Base-by-base conservation (phyloP, 2,797 vertebrate species). In the Macropodus opercularis region DNA sequence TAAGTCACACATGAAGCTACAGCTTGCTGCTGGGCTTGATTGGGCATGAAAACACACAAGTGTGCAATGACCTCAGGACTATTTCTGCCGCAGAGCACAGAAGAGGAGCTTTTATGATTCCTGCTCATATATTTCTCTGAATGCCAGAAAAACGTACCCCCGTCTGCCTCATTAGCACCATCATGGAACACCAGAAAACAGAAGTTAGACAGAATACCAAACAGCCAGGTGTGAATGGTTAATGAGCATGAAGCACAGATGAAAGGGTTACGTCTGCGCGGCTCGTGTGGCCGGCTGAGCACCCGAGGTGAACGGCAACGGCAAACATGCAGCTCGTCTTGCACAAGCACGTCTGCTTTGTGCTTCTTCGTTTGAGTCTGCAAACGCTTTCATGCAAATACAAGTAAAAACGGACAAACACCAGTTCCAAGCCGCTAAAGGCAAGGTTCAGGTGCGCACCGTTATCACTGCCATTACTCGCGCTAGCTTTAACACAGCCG, bases 161-260 rank as follows among this genome's bases (percentile, higher is more conserved):
- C 10, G n/a, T 19, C 48, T 15, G 47, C 69, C 60, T 80, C 72
- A 77, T 85, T 85, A 85, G 69, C 61, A 62, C 40, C 51, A 64
- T 52, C 62, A 53, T 17, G 58, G 63, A 69, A 63, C 61, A 69
- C 41, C 11, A 35, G 42, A 77, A 24, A 73, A 81, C 69, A 64
- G 24, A 66, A 68, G 52, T 67, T 62, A 66, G 44, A 51, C 43
- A 50, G 55, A 70, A 76, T 56, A 72, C 64, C 80, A 77, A 78
- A 69, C 59, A 85, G 63, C 59, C 81, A 80, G 78, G 84, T 76
- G 73, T 81, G 85, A 85, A 64, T 67, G 74, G 72, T 84, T 91
- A 87, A 90, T 66, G 40, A 85, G 80, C 79, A 68, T 73, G 79
- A 87, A 87, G 79, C 77, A 76, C 21, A 85, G 85, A 92, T 91